These are phyloP conservation scores for Urocyon cinereoargenteus DNA, from an alignment of 2,797 vertebrate species.

Conservation along the genomic window DNA sequence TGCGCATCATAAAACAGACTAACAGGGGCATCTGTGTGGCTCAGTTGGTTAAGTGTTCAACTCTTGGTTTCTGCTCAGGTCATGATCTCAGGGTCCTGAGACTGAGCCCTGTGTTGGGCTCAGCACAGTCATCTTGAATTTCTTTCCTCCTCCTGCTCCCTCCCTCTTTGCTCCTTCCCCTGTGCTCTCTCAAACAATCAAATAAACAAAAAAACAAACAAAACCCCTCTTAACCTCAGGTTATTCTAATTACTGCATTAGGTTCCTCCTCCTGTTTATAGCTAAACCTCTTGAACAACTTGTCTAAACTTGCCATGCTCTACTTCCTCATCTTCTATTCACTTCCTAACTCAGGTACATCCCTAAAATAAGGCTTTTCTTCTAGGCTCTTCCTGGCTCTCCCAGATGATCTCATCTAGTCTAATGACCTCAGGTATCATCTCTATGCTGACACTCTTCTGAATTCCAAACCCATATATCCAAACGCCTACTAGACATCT, in stretches of 20 bases:
- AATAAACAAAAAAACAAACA: neutral
- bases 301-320: conserved; percentile 71
- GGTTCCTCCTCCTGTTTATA: conserved; percentile 31
- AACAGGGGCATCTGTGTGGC: neutral
- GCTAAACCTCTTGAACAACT: conserved; percentile 38
- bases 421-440: conserved; percentile 43
- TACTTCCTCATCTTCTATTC: conserved; percentile 26
- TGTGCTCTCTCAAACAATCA: neutral
- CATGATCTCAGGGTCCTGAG: neutral
- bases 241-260: conserved; percentile 1
- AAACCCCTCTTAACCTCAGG: neutral
- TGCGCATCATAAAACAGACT: conserved; percentile 30
- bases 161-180: neutral
- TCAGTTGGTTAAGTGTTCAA: neutral
- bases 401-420: conserved; percentile 64
- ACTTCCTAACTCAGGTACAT: conserved; percentile 29
- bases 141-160: neutral
- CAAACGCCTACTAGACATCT: neutral
- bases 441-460: neutral
- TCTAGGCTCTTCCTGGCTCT: conserved; percentile 31
- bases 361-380: conserved; percentile 57
- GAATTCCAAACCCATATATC: neutral
- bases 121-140: neutral
- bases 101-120: neutral
- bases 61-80: neutral